Base-by-base conservation (phyloP, 1,140 invertebrate genomes). In the Zaprionus gabonicus region DNA sequence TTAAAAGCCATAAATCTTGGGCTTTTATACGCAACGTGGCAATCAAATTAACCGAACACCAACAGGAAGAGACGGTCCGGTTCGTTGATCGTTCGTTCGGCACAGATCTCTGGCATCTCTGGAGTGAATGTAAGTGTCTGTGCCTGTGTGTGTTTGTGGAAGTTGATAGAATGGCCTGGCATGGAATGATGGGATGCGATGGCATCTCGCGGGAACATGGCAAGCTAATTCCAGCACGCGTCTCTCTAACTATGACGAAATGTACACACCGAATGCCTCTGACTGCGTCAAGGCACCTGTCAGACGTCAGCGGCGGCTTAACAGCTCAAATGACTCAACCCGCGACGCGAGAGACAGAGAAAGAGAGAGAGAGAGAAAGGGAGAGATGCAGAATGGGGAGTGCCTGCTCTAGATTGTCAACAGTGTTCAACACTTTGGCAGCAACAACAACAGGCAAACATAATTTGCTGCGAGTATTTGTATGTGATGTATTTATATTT, bases 1-100 rank as follows among this genome's bases (percentile, higher is more conserved):
- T 85, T 81, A 84, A 84, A 85, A 85, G 70, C 82, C 82, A 84
- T 84, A 84, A 84, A 84, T 84, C 78, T 81, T 73, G 25, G 4
- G 65, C 58, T 67, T 84, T 83, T 77, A 72, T 83, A 77, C 65
- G 59, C 67, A 78, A 68, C 63, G 56, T 74, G 74, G 82, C 78
- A 75, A 85, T 85, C 74, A 85, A 81, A 83, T 80, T 76, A 80
- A 72, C 81, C 63, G 49, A 63, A 41, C 71, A 36, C 25, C 62
- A 64, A 51, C 74, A 82, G 25, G 34, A 65, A 51, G 49, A 17
- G 17, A 62, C 31, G 3, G 9, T 20, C 28, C 31, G 46, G 17
- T 51, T 51, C 46, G 44, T 49, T 49, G 44, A 49, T 49, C 44
- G 44, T 20, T 13, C 13, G n/a, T 17, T 15, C 15, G 15, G 20